Conservation (phyloP, 2,113 vertebrate genomes). For the Phainopepla nitens region DNA sequence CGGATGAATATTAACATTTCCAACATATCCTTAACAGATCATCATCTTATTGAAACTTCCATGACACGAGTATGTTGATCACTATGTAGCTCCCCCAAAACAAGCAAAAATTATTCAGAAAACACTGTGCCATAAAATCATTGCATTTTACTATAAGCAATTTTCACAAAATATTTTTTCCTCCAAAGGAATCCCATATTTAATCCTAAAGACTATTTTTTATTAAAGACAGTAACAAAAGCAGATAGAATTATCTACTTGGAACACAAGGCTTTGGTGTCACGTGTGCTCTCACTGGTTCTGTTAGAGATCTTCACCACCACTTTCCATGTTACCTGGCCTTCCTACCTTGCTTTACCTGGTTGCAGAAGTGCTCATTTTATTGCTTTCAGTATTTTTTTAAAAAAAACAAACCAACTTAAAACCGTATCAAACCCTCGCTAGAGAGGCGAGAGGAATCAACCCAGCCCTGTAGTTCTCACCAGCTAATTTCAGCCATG, state of each 20-base stretch:
- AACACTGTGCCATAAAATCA: neutral
- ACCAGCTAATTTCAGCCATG: constrained; percentile 41
- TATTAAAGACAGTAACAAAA: neutral
- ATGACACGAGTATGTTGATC: neutral
- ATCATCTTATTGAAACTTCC: neutral
- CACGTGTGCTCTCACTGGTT: fast-evolving
- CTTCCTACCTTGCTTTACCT: neutral
- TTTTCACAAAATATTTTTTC: neutral
- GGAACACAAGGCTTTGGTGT: neutral
- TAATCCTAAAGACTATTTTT: neutral
- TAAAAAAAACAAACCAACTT: neutral
- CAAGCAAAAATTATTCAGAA: neutral
- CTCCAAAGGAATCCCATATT: neutral
- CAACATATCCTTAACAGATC: neutral
- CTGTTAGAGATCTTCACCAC: neutral
- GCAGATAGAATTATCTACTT: neutral
- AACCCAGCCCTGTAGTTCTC: neutral
- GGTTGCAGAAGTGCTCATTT: neutral
- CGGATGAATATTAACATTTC: neutral
- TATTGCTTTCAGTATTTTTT: neutral
- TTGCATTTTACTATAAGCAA: neutral
- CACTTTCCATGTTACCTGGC: neutral
- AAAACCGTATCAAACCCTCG: neutral
- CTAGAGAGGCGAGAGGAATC: neutral
- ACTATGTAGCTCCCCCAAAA: neutral